Evolutionary conservation across 2,888 invertebrate species (phyloP), one percentile per base, ranked within the genome.

Genomic region (Abrostola tripartita): DNA sequence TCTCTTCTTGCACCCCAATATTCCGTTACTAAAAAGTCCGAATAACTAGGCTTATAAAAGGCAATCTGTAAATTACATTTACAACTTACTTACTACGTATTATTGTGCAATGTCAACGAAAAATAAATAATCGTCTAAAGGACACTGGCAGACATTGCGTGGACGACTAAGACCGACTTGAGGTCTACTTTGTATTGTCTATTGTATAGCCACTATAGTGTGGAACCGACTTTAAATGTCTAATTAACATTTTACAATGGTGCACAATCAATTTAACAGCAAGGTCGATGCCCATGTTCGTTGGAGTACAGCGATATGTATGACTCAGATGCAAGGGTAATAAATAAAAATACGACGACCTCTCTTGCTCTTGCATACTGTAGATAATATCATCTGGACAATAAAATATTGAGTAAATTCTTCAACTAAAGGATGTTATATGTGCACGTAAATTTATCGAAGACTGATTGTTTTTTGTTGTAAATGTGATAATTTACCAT

Each of bases 281-380:
- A 87, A 88, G 88, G 88, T 67, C 82, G 75, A 52, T 50, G 12
- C 12, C 84, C 84, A 64, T 81, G 61, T 84, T 78, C 75, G 83
- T 80, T 52, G 55, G 44, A 70, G 65, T 66, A 63, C 40, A 64
- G 74, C 65, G 37, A 75, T 80, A 76, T 71, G 74, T 79, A 76
- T 81, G 85, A 81, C 52, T 81, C 76, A 56, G 50, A 47, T 62
- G 65, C 50, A 73, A 60, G 61, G 51, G 44, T 47, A 47, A 52
- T 50, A 53, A 67, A 69, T 49, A 72, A 69, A 57, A 64, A 68
- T 61, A 38, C 37, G 49, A 53, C 55, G 64, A 44, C 64, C 47
- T 67, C 61, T 24, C 44, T 69, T 76, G 53, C 74, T 66, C 51
- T 35, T 8, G n/a, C 6, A n/a, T 41, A n/a, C 7, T 41, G 4